Percentiles rank a stretch among this genome's conserved stretches.
These are phyloP conservation scores for Mugil cephalus DNA, from an alignment of 2,113 vertebrate genomes.

Conservation along the genomic window DNA sequence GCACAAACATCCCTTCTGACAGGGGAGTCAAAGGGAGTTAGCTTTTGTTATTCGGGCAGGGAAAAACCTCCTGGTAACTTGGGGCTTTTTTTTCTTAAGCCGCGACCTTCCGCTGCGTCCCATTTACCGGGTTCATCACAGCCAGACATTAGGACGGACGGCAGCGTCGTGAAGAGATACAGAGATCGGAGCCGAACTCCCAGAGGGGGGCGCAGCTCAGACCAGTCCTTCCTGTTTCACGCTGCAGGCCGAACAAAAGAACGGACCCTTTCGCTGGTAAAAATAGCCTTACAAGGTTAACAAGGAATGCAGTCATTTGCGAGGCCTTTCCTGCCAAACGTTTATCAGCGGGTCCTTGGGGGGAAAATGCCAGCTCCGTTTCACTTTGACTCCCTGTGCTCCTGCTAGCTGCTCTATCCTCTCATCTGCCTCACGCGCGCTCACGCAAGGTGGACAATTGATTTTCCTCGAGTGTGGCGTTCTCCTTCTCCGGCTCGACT, in stretches of 20 bases:
- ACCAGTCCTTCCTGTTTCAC: conserved; percentile 62
- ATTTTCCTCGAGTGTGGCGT: not conserved
- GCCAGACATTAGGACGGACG: conserved; percentile 39
- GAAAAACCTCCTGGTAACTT: conserved; percentile 39
- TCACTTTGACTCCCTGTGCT: conserved; percentile 12
- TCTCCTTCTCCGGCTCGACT: too few relatives aligned
- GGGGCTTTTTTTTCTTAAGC: conserved; percentile 31
- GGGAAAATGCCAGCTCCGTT: conserved; percentile 61
- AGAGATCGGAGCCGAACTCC: conserved; percentile 28
- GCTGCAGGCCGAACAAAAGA: conserved; percentile 52
- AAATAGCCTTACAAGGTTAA: conserved; percentile 76
- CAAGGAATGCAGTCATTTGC: conserved; percentile 77
- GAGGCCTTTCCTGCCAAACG: conserved; percentile 77
- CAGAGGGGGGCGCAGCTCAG: conserved; percentile 42
- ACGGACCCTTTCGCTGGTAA: conserved; percentile 53
- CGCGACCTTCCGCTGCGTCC: not conserved
- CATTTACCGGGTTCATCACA: conserved; percentile 39
- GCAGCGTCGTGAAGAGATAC: conserved; percentile 25
- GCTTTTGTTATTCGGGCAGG: conserved; percentile 18
- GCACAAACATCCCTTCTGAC: conserved; percentile 41
- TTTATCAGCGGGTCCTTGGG: conserved; percentile 76
- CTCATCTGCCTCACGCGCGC: not conserved
- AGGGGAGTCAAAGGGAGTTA: not conserved
- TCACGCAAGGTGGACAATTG: not conserved
- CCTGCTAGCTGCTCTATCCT: conserved; percentile 15